Evolutionary conservation across 2,888 invertebrate species (phyloP), one percentile per base, ranked within the genome.

Genomic region (Leptinotarsa peninsularis): DNA sequence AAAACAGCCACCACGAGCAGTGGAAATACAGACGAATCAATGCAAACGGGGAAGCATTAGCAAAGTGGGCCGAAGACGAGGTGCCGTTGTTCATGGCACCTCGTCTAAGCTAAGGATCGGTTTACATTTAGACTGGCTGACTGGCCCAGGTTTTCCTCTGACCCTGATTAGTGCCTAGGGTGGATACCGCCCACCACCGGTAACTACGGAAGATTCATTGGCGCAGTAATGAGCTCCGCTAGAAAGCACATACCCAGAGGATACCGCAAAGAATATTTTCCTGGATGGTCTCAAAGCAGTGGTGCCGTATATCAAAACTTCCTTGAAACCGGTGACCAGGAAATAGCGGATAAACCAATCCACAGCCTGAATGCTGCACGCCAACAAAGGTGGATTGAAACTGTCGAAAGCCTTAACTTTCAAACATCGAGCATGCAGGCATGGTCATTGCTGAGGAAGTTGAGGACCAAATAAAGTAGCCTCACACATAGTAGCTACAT

Each of bases 41-140:
- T 50, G 50, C 50, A 50, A 79, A 80, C 69, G 78, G 81, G 1
- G 67, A 77, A 14, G 49, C 67, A 14, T 18, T 80, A 54, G 76
- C 71, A 50, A 73, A 75, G 50, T 81, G 78, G 79, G 68, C 79
- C 4, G 75, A 80, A 71, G 68, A 75, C 49, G 66, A 80, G 18
- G 18, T 18, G 18, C 18, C 18, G 18, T 18, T 18, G 18, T 18
- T 18, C 18, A 18, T 18, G 18, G 18, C 18, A 18, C 72, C 76
- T 73, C n/a, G 52, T 75, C 5, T 80, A 80, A 67, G 79, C 80
- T 43, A 79, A 81, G 73, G 78, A 80, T 49, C 67, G 66, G 43
- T 15, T 14, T 58, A 76, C 77, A 56, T 82, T 80, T 43, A 76
- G 18, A 18, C 18, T 18, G 18, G 78, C 76, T 18, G 49, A 78